Evolutionary conservation across 2,113 vertebrate genomes (phyloP).

Genomic region (Melierax canorus): DNA sequence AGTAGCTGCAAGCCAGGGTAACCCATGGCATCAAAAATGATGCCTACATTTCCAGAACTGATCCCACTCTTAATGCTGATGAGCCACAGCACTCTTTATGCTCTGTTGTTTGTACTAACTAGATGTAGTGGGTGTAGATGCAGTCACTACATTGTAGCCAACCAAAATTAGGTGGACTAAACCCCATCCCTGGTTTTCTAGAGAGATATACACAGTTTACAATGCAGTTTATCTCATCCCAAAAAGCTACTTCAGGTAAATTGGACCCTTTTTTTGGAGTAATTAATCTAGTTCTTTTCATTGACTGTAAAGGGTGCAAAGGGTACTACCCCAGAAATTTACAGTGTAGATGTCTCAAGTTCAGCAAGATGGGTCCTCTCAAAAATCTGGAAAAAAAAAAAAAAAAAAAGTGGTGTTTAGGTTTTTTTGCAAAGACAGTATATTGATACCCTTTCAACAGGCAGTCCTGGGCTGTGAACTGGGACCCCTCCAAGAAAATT

Average conservation of each 20-base stretch:
- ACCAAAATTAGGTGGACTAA: neutral
- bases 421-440: neutral
- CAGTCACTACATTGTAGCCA: neutral
- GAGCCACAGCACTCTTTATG: neutral
- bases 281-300: neutral
- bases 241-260: neutral
- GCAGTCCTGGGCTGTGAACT: neutral
- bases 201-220: neutral
- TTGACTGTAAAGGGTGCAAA: neutral
- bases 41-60: neutral
- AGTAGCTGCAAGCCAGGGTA: neutral
- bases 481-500: neutral
- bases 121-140: neutral
- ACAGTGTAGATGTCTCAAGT: neutral
- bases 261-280: neutral
- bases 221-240: neutral
- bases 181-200: neutral
- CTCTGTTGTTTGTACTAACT: neutral
- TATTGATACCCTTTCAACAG: neutral
- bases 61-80: neutral
- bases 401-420: fast-evolving
- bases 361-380: neutral
- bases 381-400: neutral
- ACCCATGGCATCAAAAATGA: neutral
- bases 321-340: neutral